Conservation (phyloP, 2,797 vertebrate genomes). For the Danio aesculapii region DNA sequence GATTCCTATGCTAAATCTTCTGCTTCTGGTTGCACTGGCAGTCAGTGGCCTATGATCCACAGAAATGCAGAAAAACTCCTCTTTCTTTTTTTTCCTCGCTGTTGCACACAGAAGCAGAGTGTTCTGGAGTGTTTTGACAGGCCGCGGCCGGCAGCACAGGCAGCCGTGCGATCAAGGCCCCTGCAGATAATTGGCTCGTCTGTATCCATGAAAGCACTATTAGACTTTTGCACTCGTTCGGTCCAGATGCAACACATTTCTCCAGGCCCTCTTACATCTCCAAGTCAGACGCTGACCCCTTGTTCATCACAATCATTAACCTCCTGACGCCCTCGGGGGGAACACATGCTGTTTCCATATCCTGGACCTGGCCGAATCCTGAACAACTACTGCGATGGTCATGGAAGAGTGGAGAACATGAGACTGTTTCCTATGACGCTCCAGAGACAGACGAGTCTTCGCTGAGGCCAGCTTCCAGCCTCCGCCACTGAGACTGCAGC, state of each 20-base stretch:
- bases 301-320: constrained; percentile 78
- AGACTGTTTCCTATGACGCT: no score
- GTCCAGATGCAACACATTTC: constrained; percentile 40
- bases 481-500: no score
- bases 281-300: constrained; percentile 76
- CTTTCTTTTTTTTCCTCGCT: background rate
- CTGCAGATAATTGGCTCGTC: constrained; percentile 69
- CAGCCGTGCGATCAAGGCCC: constrained; percentile 63
- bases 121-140: constrained; percentile 64
- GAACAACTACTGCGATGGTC: no score
- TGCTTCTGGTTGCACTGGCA: background rate
- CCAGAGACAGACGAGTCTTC: no score
- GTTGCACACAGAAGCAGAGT: constrained; percentile 24
- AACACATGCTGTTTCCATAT: no score
- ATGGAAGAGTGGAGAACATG: no score
- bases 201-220: constrained; percentile 69
- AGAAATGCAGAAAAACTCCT: background rate
- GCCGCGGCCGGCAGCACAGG: constrained; percentile 36
- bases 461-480: no score
- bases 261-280: constrained; percentile 65
- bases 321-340: constrained; percentile 63
- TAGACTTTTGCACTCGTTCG: constrained; percentile 66
- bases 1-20: background rate
- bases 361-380: no score
- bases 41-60: background rate